These are phyloP conservation scores for Lasioglossum calceatum DNA, from an alignment of 2,888 invertebrate species.

Conservation along the genomic window DNA sequence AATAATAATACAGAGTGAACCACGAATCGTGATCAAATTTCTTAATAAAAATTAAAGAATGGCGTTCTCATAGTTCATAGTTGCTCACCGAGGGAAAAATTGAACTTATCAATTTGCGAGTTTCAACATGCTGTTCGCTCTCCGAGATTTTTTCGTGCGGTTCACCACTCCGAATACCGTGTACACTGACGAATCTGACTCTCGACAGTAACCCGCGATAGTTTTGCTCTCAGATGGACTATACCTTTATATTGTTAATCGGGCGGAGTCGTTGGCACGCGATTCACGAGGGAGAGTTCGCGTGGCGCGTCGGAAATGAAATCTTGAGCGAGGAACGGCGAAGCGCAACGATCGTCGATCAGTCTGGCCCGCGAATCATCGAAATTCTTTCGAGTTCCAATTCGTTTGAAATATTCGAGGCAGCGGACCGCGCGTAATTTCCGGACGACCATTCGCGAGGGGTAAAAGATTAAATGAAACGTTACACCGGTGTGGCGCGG, in stretches of 20 bases:
- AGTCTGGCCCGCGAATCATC: slow-evolving; percentile 1
- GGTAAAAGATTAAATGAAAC: slow-evolving; percentile 33
- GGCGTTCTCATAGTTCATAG: no score
- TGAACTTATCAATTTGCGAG: no score
- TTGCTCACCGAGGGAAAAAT: no score
- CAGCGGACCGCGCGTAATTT: slow-evolving; percentile 14
- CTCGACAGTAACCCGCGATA: no score
- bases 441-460: slow-evolving; percentile 1
- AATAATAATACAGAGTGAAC: no score
- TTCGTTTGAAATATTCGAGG: slow-evolving; percentile 17
- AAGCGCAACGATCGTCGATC: neutral
- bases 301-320: neutral
- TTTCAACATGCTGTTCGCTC: no score
- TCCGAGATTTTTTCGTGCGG: no score
- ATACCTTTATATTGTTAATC: slow-evolving; percentile 19
- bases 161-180: no score
- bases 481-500: neutral
- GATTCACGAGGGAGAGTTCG: neutral
- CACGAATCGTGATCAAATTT: no score
- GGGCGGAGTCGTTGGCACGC: neutral
- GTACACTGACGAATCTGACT: no score
- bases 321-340: neutral
- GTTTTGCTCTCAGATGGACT: no score
- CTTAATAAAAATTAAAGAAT: no score
- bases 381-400: slow-evolving; percentile 14